Conservation (phyloP, 2,888 invertebrate species). For the Dichetophora obliterata region DNA sequence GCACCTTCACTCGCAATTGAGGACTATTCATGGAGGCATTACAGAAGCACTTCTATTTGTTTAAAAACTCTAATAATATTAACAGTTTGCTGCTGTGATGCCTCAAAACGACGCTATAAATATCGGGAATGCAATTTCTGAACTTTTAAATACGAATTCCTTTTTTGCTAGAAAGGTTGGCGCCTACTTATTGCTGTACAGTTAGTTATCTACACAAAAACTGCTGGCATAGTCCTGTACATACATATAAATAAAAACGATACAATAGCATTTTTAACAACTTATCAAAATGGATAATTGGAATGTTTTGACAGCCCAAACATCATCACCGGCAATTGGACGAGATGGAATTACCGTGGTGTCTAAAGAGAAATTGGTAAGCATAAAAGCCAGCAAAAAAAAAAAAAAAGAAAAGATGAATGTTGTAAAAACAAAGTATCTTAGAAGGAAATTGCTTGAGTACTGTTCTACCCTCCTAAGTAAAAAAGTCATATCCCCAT, state of each 20-base stretch:
- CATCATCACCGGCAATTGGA: constrained; percentile 76
- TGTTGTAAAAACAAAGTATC: no score
- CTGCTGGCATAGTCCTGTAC: not conserved
- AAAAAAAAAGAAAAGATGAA: not conserved
- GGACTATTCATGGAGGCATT: constrained; percentile 26
- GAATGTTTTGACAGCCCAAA: constrained; percentile 78
- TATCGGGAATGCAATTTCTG: not conserved
- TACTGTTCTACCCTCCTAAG: no score
- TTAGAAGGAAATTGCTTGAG: no score
- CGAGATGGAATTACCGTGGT: constrained; percentile 73
- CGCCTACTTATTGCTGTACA: constrained; percentile 8
- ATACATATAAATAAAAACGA: not conserved
- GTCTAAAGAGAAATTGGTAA: constrained; percentile 66
- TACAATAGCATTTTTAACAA: constrained; percentile 5
- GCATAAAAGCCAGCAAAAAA: constrained; percentile 45
- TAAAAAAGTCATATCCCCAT: no score
- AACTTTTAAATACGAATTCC: constrained; percentile 19
- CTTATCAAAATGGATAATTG: constrained; percentile 76
- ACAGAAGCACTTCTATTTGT: constrained; percentile 10
- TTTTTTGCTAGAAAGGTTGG: constrained; percentile 31
- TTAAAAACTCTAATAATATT: not conserved
- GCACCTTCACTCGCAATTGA: constrained; percentile 24
- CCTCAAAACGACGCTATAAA: not conserved
- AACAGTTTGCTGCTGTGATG: constrained; percentile 22
- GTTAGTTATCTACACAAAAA: constrained; percentile 32